A percentile compares a stretch with the other conserved stretches of the same genome.
phyloP scores from a whole-genome alignment of 2,888 invertebrate genomes.

The Nineta flava region DNA sequence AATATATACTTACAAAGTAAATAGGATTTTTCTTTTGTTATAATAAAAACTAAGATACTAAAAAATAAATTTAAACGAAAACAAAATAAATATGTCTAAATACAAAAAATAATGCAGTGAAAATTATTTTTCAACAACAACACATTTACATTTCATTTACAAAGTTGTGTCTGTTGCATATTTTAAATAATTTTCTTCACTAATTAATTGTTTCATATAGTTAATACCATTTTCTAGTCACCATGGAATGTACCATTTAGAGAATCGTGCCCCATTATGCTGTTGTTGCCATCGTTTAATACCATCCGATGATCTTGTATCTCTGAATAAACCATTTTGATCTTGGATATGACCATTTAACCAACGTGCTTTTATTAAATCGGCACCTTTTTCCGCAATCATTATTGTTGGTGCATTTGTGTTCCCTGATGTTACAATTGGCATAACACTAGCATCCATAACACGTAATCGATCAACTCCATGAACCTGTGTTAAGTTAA shows the following conservation, averaged over 20 bases:
- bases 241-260: slow-evolving; percentile 1
- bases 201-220: no score
- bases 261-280: neutral
- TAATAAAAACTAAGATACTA: no score
- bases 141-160: no score
- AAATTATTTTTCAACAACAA: no score
- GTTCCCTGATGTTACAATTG: slow-evolving; percentile 44
- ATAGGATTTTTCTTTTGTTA: no score
- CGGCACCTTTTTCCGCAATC: slow-evolving; percentile 49
- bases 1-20: no score
- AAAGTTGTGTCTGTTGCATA: no score
- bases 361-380: slow-evolving; percentile 48
- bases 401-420: slow-evolving; percentile 54
- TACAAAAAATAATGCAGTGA: no score
- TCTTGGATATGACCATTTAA: slow-evolving; percentile 18
- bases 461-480: slow-evolving; percentile 48
- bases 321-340: slow-evolving; percentile 5
- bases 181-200: no score
- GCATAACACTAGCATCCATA: slow-evolving; percentile 55
- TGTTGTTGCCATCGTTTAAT: neutral
- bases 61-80: no score
- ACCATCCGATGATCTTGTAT: slow-evolving; percentile 1
- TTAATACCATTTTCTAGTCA: neutral
- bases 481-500: slow-evolving; percentile 33
- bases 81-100: no score